These are phyloP conservation scores for Natrix natrix DNA, from an alignment of 2,797 vertebrate genomes.

Conservation along the genomic window DNA sequence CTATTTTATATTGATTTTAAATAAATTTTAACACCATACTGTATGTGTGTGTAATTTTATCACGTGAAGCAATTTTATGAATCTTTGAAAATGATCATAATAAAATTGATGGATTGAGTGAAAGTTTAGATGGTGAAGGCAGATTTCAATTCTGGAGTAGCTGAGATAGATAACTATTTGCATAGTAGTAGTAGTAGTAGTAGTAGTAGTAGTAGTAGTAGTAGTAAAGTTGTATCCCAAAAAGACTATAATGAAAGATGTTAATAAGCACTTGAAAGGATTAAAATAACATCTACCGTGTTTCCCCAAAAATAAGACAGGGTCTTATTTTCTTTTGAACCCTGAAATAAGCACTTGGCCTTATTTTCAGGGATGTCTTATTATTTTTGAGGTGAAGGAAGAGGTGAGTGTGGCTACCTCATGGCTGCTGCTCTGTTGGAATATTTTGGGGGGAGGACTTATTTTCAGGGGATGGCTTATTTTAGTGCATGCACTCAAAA, in stretches of 20 bases:
- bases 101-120: not conserved
- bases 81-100: not conserved
- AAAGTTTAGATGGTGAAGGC: not conserved
- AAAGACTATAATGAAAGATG: not conserved
- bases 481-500: too few relatives aligned
- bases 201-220: not conserved
- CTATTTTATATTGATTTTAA: not conserved
- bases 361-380: too few relatives aligned
- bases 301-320: too few relatives aligned
- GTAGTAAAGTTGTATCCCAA: not conserved
- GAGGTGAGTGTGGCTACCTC: too few relatives aligned
- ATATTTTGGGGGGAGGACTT: too few relatives aligned
- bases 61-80: not conserved
- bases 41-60: not conserved
- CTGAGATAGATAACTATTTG: not conserved
- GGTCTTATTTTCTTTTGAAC: too few relatives aligned
- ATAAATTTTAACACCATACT: not conserved
- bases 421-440: too few relatives aligned
- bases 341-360: too few relatives aligned
- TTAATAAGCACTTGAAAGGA: not conserved
- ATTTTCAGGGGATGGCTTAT: too few relatives aligned
- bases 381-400: too few relatives aligned
- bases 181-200: not conserved
- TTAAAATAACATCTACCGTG: not conserved
- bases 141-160: not conserved